Base-by-base conservation (phyloP, 2,797 vertebrate genomes). In the Anguilla pacifica region DNA sequence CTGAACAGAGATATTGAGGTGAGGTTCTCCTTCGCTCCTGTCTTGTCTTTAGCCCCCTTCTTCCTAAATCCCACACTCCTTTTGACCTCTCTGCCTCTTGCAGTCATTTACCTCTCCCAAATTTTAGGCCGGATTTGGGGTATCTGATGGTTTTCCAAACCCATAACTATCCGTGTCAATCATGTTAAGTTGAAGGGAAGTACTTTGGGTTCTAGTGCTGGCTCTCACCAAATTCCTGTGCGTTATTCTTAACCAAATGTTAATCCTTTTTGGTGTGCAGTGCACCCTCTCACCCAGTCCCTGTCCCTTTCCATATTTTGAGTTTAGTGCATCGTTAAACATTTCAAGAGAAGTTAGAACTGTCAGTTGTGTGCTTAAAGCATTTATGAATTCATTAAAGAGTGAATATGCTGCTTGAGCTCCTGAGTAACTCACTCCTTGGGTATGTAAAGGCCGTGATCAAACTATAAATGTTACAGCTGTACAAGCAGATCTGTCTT, bases 1-100 rank as follows among this genome's bases (percentile, higher is more conserved):
- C 79, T 82, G 79, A 82, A n/a, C 79, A 51, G 79, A 11, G 79
- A 82, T n/a, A 46, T 82, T 82, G 22, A 51, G 46, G 79, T 51
- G 19, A 82, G 79, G 43, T 1, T n/a, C 79, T 51, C 19, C 3
- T 6, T 22, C 7, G 39, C 15, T 43, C 39, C 74, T 22, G 5
- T 4, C 19, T 11, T 28, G n/a, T 28, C 9, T 31, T 70, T 31
- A 15, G 11, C 28, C 31, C 31, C 3, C 28, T 2, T 35, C 70
- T 13, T 2, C 28, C 35, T 31, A 7, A 19, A 2, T 74, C 28
- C 31, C 72, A 35, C 28, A 35, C 28, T 74, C 72, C 28, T n/a
- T 35, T 74, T 74, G 64, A 67, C 5, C 72, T 35, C 31, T 74
- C 72, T 39, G 28, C 6, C 28, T 17, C 15, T 13, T 35, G 72